Conservation (phyloP, 2,888 invertebrate genomes). For the Lymantria dispar region DNA sequence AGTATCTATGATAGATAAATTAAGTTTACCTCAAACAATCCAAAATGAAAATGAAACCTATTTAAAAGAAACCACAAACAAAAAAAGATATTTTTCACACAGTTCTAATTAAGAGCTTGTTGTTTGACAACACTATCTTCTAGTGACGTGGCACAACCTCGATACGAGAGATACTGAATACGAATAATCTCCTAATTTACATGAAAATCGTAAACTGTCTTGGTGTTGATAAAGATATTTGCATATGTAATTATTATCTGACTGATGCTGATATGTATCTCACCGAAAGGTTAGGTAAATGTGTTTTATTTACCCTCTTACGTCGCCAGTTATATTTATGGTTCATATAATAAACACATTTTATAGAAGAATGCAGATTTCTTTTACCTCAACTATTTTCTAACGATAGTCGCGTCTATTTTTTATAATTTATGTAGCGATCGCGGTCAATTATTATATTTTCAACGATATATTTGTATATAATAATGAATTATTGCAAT, state of each 20-base stretch:
- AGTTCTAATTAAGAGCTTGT: conserved; percentile 29
- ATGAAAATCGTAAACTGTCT: conserved; percentile 23
- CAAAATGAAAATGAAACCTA: too few species aligned
- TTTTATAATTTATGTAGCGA: too few species aligned
- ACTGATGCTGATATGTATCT: conserved; percentile 3
- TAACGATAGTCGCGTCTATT: too few species aligned
- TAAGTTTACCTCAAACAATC: too few species aligned
- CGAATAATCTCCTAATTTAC: conserved; percentile 19
- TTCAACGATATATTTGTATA: too few species aligned
- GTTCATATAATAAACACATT: too few species aligned
- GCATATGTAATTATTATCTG: conserved; percentile 30
- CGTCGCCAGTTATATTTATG: too few species aligned
- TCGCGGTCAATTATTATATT: too few species aligned
- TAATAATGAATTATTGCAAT: too few species aligned
- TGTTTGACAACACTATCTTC: conserved; percentile 29
- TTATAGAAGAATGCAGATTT: too few species aligned
- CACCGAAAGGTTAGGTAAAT: neutral
- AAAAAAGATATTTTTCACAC: neutral
- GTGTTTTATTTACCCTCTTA: neutral
- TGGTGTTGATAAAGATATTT: conserved; percentile 29
- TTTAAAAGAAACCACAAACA: neutral
- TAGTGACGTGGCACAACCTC: conserved; percentile 23
- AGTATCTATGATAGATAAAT: too few species aligned
- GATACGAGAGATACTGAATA: conserved; percentile 19
- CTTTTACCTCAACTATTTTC: too few species aligned